Base-by-base conservation (phyloP, 1,140 invertebrate genomes). In the Procambarus clarkii region DNA sequence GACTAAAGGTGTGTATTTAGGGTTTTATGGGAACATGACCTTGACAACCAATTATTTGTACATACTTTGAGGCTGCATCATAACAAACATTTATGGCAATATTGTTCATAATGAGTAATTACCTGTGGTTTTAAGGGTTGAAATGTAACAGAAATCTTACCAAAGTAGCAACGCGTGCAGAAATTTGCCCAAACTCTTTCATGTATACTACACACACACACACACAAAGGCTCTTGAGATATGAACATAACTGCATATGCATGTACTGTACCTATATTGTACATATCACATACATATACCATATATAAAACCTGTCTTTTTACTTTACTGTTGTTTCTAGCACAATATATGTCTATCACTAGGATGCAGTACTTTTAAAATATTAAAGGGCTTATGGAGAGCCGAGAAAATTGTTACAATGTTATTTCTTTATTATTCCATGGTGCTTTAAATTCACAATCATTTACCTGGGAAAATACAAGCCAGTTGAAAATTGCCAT, bases 271-370 rank as follows among this genome's bases (percentile, higher is more conserved):
- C 44, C 0, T 77, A 3, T 44, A 77, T 18, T 34, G 5, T 18
- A 77, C 45, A 77, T 34, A 76, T n/a, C n/a, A n/a, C n/a, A n/a
- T n/a, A n/a, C n/a, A n/a, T n/a, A n/a, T n/a, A n/a, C n/a, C n/a
- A n/a, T 76, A 77, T n/a, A 77, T 77, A 45, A 77, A 77, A 45
- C 45, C 44, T 77, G 45, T 64, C 60, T 64, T 54, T 64, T 64
- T 64, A 64, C 60, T 18, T 64, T 15, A 64, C 60, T 64, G 60
- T 64, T 15, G 60, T 64, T 3, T 64, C 60, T 64, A 3, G 60
- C 18, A 64, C 15, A 64, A 64, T 64, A 64, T 64, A 64, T 64
- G 18, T 15, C 60, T 64, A 64, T 64, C 60, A 18, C 60, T 64
- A 15, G 60, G 13, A 15, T 64, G n/a, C n/a, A n/a, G n/a, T n/a